Base-by-base conservation (phyloP, 2,888 invertebrate genomes). In the Nymphalis urticae region DNA sequence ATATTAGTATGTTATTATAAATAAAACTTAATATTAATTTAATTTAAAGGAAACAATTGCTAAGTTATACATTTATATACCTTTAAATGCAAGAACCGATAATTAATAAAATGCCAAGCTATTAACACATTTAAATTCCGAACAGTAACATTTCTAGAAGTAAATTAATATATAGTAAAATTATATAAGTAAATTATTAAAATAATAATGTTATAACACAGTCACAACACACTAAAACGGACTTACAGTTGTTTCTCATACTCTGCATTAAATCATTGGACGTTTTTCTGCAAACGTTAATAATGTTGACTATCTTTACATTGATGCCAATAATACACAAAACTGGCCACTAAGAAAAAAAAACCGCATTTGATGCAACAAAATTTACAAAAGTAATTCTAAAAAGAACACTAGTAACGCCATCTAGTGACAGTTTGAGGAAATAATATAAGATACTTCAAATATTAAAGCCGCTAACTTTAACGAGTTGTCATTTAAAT, bases 211-310 rank as follows among this genome's bases (percentile, higher is more conserved):
- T 95, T 95, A 72, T 60, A 48, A 76, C 82, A 85, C 83, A 84
- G 87, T 90, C 90, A 90, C 81, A 90, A 89, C 92, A 92, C 91
- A 92, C 90, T 92, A 89, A 91, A 92, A 90, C 84, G 65, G 77
- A 92, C 92, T 92, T 88, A 92, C 92, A 84, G 85, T 81, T 85
- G 70, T 84, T 85, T 89, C 83, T 85, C 90, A 92, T 86, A 84
- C 85, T 91, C 91, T 84, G 90, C 84, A 92, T 87, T 90, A 92
- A 89, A 84, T 92, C 89, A 87, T 92, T 89, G 80, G 92, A 92
- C 53, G 91, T 92, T 90, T 90, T 87, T 92, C 92, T 92, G 92
- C 63, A 88, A 90, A 86, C 78, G 81, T 85, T 79, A 74, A 79
- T 73, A 63, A 66, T 74, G 78, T 79, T 70, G 79, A 80, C 77